Conservation (phyloP, 2,797 vertebrate species). For the Anguilla anguilla region DNA sequence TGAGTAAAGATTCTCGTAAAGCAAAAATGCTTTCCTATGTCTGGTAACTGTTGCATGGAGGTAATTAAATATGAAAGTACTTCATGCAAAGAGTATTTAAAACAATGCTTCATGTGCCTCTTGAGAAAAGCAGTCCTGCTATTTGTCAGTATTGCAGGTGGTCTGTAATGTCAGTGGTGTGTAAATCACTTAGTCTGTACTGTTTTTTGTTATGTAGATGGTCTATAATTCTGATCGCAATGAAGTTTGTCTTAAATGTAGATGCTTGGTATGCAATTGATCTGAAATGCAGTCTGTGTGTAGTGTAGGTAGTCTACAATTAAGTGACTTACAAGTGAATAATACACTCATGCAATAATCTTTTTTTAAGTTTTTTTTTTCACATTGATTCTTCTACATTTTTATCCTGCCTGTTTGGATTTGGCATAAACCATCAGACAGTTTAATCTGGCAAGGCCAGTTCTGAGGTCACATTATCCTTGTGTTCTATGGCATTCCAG, state of each 20-base stretch:
- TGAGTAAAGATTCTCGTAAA: not conserved
- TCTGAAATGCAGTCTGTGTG: not conserved
- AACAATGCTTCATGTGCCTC: not conserved
- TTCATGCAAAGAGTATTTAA: not conserved
- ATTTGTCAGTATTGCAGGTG: not conserved
- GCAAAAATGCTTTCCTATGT: not conserved
- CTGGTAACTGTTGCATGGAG: not conserved
- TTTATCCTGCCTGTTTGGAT: not conserved
- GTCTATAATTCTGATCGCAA: not conserved
- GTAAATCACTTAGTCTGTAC: not conserved
- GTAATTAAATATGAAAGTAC: not conserved
- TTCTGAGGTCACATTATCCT: not conserved
- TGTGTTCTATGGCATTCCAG: not conserved
- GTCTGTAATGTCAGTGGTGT: not conserved
- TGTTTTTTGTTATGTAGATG: not conserved
- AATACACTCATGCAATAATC: not conserved
- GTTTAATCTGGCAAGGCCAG: not conserved
- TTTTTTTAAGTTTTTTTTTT: too few species aligned
- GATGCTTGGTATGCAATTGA: not conserved
- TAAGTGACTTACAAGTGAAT: not conserved
- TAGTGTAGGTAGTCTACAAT: not conserved
- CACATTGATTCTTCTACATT: not conserved
- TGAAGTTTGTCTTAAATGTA: not conserved
- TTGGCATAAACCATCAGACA: not conserved
- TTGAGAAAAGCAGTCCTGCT: not conserved